A percentile compares a stretch with the other conserved stretches of the same genome.
Evolutionary conservation across 2,113 vertebrate species (phyloP).

Genomic region (Gallinago paraguaiae): DNA sequence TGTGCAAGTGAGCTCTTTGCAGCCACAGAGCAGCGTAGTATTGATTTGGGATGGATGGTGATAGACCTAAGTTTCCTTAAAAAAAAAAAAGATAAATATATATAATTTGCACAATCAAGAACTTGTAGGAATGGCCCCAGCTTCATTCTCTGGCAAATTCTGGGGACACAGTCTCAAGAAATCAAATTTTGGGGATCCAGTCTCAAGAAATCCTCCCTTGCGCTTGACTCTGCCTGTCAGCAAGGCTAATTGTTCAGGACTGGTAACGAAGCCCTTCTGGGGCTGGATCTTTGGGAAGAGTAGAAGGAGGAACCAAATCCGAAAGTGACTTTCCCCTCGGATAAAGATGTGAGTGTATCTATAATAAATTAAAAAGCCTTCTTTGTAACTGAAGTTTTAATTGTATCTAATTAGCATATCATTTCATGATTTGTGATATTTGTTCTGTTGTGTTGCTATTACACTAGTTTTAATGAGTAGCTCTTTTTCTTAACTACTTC

Average conservation of each 20-base stretch:
- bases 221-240: not conserved
- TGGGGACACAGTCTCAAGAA: not conserved
- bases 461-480: not conserved
- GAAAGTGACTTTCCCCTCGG: not conserved
- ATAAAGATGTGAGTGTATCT: not conserved
- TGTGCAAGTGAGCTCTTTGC: fast-evolving
- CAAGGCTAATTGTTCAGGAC: fast-evolving
- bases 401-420: not conserved
- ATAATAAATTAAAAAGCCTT: not conserved
- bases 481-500: not conserved
- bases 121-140: not conserved
- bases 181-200: not conserved
- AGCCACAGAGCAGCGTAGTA: not conserved
- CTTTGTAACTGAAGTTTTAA: not conserved
- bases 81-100: not conserved
- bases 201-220: not conserved
- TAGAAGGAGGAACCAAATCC: not conserved
- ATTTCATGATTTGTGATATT: not conserved
- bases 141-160: not conserved
- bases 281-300: not conserved
- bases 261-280: not conserved
- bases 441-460: not conserved
- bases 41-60: not conserved
- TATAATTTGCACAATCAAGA: not conserved
- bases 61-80: not conserved